phyloP scores from a whole-genome alignment of 2,888 invertebrate species.

The Lasioglossum lativentre region DNA sequence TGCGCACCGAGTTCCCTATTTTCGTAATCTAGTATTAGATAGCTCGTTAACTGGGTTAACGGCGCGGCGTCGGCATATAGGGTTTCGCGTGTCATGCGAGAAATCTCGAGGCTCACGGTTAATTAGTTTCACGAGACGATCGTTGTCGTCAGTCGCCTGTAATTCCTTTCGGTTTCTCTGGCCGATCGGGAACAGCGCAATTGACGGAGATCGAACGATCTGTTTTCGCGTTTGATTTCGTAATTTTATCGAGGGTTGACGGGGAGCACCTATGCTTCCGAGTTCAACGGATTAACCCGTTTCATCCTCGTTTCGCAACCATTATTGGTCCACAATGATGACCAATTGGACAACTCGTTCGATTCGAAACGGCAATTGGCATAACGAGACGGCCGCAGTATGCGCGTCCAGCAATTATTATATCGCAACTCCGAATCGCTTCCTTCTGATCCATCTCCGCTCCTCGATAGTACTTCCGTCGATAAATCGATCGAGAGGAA shows the following conservation, averaged over 20 bases:
- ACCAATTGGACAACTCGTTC: slow-evolving; percentile 48
- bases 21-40: slow-evolving; percentile 49
- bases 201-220: neutral
- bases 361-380: slow-evolving; percentile 60
- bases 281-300: slow-evolving; percentile 56
- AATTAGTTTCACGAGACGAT: slow-evolving; percentile 2
- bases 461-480: slow-evolving; percentile 7
- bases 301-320: slow-evolving; percentile 28
- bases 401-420: slow-evolving; percentile 51
- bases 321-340: slow-evolving; percentile 46
- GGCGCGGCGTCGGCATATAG: slow-evolving; percentile 16
- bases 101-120: slow-evolving; percentile 37
- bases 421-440: slow-evolving; percentile 30
- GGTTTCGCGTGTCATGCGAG: slow-evolving; percentile 18
- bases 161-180: neutral
- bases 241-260: neutral
- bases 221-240: neutral
- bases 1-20: slow-evolving; percentile 39
- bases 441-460: slow-evolving; percentile 36
- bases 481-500: neutral
- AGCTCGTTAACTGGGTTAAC: slow-evolving; percentile 60
- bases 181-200: neutral
- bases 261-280: slow-evolving; percentile 1
- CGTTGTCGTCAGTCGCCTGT: neutral
- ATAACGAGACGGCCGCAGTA: slow-evolving; percentile 27